A percentile compares a stretch with the other conserved stretches of the same genome.
These are phyloP conservation scores for Zoanthus sansibaricus DNA, from an alignment of 92 coral and sea anemone species.

Conservation along the genomic window DNA sequence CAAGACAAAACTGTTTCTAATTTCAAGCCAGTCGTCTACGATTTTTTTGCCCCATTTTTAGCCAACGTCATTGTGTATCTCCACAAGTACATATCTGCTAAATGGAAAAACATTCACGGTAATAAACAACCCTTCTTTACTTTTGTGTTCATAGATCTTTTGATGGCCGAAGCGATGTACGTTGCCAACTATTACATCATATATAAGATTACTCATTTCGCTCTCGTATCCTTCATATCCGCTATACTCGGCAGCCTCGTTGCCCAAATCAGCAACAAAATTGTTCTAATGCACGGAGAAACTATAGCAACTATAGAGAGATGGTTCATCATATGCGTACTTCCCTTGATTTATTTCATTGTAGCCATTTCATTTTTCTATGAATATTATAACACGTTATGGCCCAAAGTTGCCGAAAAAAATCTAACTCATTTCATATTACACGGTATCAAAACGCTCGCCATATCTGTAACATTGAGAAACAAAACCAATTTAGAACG, in stretches of 20 bases:
- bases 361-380: neutral
- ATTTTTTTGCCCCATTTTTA: neutral
- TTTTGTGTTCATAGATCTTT: neutral
- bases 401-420: neutral
- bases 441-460: neutral
- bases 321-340: neutral
- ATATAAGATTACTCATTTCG: neutral
- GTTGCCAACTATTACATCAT: neutral
- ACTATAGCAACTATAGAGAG: neutral
- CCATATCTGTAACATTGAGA: neutral
- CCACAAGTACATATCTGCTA: neutral
- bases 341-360: neutral
- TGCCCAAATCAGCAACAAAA: neutral
- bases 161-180: neutral
- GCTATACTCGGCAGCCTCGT: neutral
- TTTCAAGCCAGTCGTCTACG: neutral
- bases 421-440: neutral
- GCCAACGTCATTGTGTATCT: neutral
- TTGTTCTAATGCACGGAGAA: neutral
- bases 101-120: neutral
- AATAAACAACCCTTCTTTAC: neutral
- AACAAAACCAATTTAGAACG: neutral
- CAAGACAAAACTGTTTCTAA: too few species aligned
- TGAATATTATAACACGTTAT: neutral
- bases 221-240: neutral